Percentiles rank a stretch among this genome's conserved stretches.
Conservation (phyloP, 2,113 vertebrate genomes). For the Uropsilus gracilis region DNA sequence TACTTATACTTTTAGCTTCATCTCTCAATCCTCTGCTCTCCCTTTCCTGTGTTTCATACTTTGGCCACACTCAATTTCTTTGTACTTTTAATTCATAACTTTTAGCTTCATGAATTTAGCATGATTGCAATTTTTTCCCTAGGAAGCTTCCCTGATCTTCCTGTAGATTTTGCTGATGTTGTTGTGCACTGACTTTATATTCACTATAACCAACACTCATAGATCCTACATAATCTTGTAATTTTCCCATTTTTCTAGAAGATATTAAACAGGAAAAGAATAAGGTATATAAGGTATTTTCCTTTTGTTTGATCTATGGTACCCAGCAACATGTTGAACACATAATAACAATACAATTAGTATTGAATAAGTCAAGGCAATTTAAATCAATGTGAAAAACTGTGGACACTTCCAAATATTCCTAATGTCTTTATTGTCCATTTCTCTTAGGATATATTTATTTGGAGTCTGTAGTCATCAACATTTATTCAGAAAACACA, state of each 20-base stretch:
- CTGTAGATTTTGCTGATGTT: background rate
- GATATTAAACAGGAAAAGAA: background rate
- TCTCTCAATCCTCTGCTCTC: background rate
- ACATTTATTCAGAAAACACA: background rate
- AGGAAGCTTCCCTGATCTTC: background rate
- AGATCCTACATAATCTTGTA: background rate
- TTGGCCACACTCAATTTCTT: background rate
- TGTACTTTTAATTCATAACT: background rate
- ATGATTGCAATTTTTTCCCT: constrained; percentile 12
- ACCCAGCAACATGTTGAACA: background rate
- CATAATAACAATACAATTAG: background rate
- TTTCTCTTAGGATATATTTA: background rate
- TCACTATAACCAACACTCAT: background rate
- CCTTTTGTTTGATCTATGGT: background rate
- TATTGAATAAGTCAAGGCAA: background rate
- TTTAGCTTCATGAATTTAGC: background rate
- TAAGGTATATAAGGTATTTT: background rate
- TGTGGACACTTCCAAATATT: background rate
- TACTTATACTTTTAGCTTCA: background rate
- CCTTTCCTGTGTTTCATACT: background rate
- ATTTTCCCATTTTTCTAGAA: background rate
- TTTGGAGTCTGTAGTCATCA: background rate
- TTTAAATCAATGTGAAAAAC: constrained; percentile 3
- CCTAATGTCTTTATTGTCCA: background rate
- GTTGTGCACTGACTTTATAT: background rate